Percentiles rank a stretch among this genome's conserved stretches.
Evolutionary conservation across 2,113 vertebrate genomes (phyloP).

Genomic region (Antechinus flavipes): DNA sequence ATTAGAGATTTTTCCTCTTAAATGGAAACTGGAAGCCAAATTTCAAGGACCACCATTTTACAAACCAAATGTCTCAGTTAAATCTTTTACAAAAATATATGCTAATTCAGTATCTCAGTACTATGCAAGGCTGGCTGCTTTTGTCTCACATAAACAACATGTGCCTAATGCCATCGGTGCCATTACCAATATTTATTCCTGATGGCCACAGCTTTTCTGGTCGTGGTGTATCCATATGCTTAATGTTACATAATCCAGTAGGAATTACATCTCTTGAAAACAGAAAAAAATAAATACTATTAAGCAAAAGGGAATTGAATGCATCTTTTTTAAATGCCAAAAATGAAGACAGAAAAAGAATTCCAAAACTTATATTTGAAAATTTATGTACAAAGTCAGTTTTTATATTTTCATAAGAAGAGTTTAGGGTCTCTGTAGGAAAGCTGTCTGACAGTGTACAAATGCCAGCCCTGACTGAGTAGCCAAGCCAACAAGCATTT

Average conservation of each 20-base stretch:
- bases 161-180: conserved; percentile 61
- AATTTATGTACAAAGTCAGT: conserved; percentile 43
- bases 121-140: conserved; percentile 40
- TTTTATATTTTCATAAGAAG: conserved; percentile 33
- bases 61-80: conserved; percentile 39
- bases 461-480: not conserved
- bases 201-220: conserved; percentile 63
- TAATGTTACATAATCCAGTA: conserved; percentile 59
- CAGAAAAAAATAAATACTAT: conserved; percentile 46
- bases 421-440: not conserved
- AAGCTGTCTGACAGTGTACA: conserved; percentile 19
- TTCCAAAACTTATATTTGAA: conserved; percentile 29
- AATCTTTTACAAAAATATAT: conserved; percentile 54
- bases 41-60: conserved; percentile 57
- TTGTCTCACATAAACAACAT: conserved; percentile 59
- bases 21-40: conserved; percentile 39
- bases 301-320: conserved; percentile 17
- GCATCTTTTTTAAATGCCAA: conserved; percentile 19
- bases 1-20: conserved; percentile 45
- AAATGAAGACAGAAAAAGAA: conserved; percentile 36
- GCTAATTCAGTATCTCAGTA: conserved; percentile 62
- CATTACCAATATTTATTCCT: conserved; percentile 71
- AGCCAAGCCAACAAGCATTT: conserved; percentile 24
- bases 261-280: conserved; percentile 49
- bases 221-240: conserved; percentile 55